A percentile compares a stretch with the other conserved stretches of the same genome.
Evolutionary conservation across 2,888 invertebrate species (phyloP).

Genomic region (Venusia cambrica): DNA sequence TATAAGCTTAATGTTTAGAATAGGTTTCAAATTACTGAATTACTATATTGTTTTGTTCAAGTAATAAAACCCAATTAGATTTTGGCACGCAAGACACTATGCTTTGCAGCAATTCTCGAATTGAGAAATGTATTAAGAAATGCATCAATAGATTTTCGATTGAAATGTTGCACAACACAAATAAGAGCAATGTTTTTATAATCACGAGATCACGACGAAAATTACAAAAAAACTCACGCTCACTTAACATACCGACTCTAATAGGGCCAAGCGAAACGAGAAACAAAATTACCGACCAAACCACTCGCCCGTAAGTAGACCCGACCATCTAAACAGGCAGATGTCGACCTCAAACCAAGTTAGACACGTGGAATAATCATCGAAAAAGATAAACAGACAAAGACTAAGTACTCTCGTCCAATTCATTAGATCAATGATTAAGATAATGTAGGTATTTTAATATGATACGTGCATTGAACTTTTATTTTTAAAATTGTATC

Average conservation of each 20-base stretch:
- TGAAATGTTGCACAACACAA: constrained; percentile 1
- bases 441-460: constrained; percentile 4
- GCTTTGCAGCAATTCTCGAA: constrained; percentile 4
- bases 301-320: constrained; percentile 30
- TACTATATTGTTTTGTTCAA: constrained; percentile 25
- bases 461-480: neutral
- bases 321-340: constrained; percentile 25
- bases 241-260: constrained; percentile 31
- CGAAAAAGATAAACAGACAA: constrained; percentile 23
- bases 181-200: constrained; percentile 15
- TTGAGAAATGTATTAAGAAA: constrained; percentile 10
- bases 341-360: constrained; percentile 31
- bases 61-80: constrained; percentile 31
- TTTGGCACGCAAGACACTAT: constrained; percentile 27
- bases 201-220: constrained; percentile 22
- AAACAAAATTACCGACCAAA: constrained; percentile 31
- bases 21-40: too few relatives aligned
- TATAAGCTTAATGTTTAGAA: too few relatives aligned
- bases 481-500: constrained; percentile 4
- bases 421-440: constrained; percentile 13
- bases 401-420: constrained; percentile 4
- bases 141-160: constrained; percentile 1
- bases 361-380: constrained; percentile 22
- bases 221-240: constrained; percentile 25
- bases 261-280: constrained; percentile 31